Conservation (phyloP, 2,797 vertebrate species). For the Lycodopsis pacificus region DNA sequence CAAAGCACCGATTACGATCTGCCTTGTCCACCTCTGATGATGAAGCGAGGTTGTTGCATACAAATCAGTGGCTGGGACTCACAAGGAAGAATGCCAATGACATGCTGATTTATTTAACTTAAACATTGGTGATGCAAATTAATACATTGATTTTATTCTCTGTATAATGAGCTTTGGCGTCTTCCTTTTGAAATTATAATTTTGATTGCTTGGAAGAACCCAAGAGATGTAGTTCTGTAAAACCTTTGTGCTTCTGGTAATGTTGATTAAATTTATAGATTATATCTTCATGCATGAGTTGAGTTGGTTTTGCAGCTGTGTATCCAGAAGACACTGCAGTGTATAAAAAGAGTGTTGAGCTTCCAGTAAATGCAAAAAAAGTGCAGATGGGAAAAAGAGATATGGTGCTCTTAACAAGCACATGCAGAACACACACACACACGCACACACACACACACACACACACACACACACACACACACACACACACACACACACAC, state of each 20-base stretch:
- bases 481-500: background rate
- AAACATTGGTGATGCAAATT: conserved; percentile 38
- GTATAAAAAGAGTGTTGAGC: background rate
- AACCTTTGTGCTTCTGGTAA: background rate
- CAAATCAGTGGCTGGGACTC: conserved; percentile 3
- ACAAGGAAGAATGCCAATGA: conserved; percentile 16
- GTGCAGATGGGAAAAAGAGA: background rate
- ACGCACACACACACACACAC: background rate
- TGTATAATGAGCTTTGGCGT: conserved; percentile 14
- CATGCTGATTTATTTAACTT: conserved; percentile 28
- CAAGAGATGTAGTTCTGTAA: background rate
- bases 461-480: conserved; percentile 12
- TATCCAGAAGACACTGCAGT: background rate
- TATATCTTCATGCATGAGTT: background rate
- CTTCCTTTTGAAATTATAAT: conserved; percentile 46
- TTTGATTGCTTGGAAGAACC: background rate
- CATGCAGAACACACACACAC: background rate
- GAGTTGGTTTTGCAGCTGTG: background rate
- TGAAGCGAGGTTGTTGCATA: conserved; percentile 20
- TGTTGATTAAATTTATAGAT: background rate
- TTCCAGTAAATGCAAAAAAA: conserved; percentile 13
- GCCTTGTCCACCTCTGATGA: conserved; percentile 1
- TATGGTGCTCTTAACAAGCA: conserved; percentile 1
- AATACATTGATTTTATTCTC: conserved; percentile 31
- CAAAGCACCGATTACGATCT: conserved; percentile 39